phyloP scores from a whole-genome alignment of 2,113 vertebrate species.

The Anthoscopus minutus region DNA sequence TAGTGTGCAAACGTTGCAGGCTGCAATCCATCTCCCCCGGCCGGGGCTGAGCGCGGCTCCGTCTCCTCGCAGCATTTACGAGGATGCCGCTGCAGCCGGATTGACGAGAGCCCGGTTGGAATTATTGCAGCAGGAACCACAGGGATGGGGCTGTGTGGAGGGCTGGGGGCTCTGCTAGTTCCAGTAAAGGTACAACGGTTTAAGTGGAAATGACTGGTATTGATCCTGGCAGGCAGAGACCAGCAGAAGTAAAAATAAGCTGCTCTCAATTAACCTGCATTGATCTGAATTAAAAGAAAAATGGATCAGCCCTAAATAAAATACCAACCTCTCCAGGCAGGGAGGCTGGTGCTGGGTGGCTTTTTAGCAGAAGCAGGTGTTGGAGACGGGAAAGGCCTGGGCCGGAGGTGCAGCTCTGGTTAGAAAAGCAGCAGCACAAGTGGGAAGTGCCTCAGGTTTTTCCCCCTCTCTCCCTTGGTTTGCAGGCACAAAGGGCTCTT shows the following conservation, averaged over 20 bases:
- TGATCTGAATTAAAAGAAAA: constrained; percentile 69
- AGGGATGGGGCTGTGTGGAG: not conserved
- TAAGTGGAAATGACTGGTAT: constrained; percentile 69
- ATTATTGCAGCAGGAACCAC: constrained; percentile 16
- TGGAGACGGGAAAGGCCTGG: not conserved
- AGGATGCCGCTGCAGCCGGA: constrained; percentile 40
- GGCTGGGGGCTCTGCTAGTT: constrained; percentile 16
- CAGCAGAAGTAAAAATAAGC: constrained; percentile 68
- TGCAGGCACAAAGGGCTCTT: not conserved
- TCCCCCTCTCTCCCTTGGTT: not conserved
- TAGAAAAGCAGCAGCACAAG: not conserved
- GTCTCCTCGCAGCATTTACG: not conserved
- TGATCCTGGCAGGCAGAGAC: constrained; percentile 55
- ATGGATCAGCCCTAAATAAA: constrained; percentile 40
- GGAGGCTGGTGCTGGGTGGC: not conserved
- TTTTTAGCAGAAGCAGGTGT: not conserved
- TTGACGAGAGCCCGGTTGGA: not conserved
- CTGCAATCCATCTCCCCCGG: not conserved
- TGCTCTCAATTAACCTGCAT: constrained; percentile 65
- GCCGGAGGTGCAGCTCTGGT: not conserved
- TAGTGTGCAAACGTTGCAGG: not conserved
- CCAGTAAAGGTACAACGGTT: constrained; percentile 63
- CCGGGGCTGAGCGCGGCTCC: not conserved
- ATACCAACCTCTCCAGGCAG: not conserved
- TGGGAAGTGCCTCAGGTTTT: not conserved